Evolutionary conservation across 2,888 invertebrate species (phyloP).

Genomic region (Melikaiella ostensackeni): DNA sequence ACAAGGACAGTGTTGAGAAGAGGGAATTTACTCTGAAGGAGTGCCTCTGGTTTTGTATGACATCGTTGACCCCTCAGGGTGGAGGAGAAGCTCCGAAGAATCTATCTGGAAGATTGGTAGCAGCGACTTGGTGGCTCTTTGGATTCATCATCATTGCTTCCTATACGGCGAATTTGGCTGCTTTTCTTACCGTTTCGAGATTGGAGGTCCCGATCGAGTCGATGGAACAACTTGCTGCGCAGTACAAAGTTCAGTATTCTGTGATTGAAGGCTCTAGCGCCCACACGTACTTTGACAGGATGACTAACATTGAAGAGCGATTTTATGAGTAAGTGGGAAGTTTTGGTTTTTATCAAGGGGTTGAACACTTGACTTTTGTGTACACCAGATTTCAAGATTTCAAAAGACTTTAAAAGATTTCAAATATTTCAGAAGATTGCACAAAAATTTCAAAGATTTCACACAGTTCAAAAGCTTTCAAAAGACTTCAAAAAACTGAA

Average conservation of each 20-base stretch:
- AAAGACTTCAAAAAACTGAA: too few species aligned
- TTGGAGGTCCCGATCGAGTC: constrained; percentile 95
- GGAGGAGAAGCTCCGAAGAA: constrained; percentile 98
- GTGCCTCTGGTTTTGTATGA: constrained; percentile 99
- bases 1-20: constrained; percentile 95
- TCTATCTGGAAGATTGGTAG: constrained; percentile 94
- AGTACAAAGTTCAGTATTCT: constrained; percentile 97
- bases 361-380: background rate
- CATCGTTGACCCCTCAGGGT: constrained; percentile 95
- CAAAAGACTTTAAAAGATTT: too few species aligned
- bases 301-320: constrained; percentile 95
- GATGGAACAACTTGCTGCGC: constrained; percentile 95
- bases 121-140: constrained; percentile 99
- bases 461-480: too few species aligned
- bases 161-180: constrained; percentile 98
- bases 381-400: too few species aligned
- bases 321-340: constrained; percentile 91
- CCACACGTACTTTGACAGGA: constrained; percentile 96
- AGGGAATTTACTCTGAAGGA: constrained; percentile 96
- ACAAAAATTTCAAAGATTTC: too few species aligned
- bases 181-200: constrained; percentile 96
- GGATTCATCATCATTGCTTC: constrained; percentile 99
- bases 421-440: too few species aligned
- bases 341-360: background rate
- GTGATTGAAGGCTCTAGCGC: constrained; percentile 92